Base-by-base conservation (phyloP, 2,797 vertebrate species). In the Hapalemur alaotrensis region DNA sequence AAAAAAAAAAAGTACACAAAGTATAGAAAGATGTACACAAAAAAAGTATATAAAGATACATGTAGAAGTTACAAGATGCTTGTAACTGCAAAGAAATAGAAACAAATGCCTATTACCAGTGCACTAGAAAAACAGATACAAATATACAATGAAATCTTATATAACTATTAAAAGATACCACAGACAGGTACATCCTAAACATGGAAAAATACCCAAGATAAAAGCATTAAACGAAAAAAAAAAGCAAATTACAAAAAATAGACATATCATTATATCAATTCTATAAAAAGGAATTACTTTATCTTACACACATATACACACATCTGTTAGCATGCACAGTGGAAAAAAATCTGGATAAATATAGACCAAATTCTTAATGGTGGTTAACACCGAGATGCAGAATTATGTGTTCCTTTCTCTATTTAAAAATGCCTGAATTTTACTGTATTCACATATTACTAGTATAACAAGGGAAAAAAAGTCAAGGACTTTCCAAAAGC, bases 351-450 rank as follows among this genome's bases (percentile, higher is more conserved):
- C 9, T 85, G 13, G 59, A 63, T 32, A 63, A 52, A 73, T 48
- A 95, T 46, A 90, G 52, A 73, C 28, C 54, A 73, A 93, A 89
- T 88, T 91, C 22, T 25, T 83, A 86, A 75, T 7, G 10, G 50
- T 15, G 52, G 35, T 88, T 85, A 93, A 91, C 18, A 96, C 5
- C 54, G 65, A 88, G 43, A 88, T 32, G 65, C 7, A 32, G 32
- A 28, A 90, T 75, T 95, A 76, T 32, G 41, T 23, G 9, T 67
- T 92, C 30, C 41, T 38, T 81, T 72, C 35, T 22, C 52, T 91
- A 83, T 52, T 93, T 70, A 89, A 92, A 91, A 80, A 90, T 13
- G 50, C 10, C 35, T 72, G 30, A 79, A 79, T 88, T 91, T 69
- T 72, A 91, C 54, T 75, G 25, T 69, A 30, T n/a, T 67, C 43